Conservation (phyloP, 2,113 vertebrate species). For the Piprites chloris region DNA sequence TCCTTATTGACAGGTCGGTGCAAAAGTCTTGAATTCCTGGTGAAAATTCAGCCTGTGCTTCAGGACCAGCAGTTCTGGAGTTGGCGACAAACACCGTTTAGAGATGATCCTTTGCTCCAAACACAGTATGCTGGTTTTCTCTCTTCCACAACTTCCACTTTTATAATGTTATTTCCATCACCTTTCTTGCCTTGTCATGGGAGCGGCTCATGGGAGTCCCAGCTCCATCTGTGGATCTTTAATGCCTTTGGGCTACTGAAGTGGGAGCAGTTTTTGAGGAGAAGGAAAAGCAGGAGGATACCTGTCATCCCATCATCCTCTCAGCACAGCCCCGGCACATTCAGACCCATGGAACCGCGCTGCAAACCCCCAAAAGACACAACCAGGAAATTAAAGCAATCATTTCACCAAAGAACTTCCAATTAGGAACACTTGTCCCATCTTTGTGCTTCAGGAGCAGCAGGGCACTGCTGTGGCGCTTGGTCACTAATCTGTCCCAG, state of each 20-base stretch:
- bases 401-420: neutral
- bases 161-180: neutral
- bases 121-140: neutral
- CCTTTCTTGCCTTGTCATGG: neutral
- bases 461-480: neutral
- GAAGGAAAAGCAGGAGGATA: neutral
- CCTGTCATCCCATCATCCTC: neutral
- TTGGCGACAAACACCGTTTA: neutral
- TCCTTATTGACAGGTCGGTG: neutral
- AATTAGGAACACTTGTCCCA: neutral
- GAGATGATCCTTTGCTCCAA: neutral
- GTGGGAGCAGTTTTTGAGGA: neutral
- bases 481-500: neutral
- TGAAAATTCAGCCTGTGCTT: neutral
- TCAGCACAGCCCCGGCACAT: neutral
- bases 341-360: neutral
- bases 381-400: conserved; percentile 7
- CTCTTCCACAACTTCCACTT: neutral
- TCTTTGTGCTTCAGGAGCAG: neutral
- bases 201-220: neutral
- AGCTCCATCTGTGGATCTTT: neutral
- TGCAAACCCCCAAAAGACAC: neutral
- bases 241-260: neutral
- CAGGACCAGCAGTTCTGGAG: neutral
- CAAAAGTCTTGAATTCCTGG: neutral